Evolutionary conservation across 2,888 invertebrate species (phyloP).

Genomic region (Phania funesta): DNA sequence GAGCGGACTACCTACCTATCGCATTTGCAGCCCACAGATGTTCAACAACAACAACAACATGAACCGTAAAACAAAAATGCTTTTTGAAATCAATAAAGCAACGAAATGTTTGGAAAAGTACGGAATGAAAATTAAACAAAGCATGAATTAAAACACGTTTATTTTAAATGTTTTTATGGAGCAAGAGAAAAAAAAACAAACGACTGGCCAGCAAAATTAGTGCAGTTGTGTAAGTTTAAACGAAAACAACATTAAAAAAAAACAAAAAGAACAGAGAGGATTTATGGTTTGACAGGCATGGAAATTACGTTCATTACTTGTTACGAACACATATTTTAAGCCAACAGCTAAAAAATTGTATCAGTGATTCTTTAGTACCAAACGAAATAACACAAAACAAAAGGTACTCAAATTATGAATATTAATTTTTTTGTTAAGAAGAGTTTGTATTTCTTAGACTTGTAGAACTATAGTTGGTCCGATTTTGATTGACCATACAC

Average conservation of each 20-base stretch:
- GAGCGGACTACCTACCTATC: neutral
- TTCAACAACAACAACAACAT: neutral
- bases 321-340: neutral
- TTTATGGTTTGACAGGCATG: slow-evolving; percentile 62
- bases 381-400: neutral
- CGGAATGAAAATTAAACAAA: slow-evolving; percentile 7
- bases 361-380: too few species aligned
- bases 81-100: slow-evolving; percentile 47
- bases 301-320: slow-evolving; percentile 39
- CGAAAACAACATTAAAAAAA: neutral
- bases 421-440: slow-evolving; percentile 21
- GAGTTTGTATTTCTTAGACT: too few species aligned
- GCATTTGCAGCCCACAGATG: slow-evolving; percentile 20
- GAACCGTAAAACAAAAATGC: neutral
- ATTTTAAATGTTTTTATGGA: slow-evolving; percentile 6
- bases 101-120: slow-evolving; percentile 18
- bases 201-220: slow-evolving; percentile 16
- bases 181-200: neutral
- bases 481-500: too few species aligned
- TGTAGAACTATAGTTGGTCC: too few species aligned
- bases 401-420: slow-evolving; percentile 23
- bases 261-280: slow-evolving; percentile 45
- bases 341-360: slow-evolving; percentile 49
- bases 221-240: slow-evolving; percentile 41
- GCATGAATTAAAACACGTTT: slow-evolving; percentile 60